Evolutionary conservation across 2,113 vertebrate genomes (phyloP), one percentile per base, ranked within the genome.

Genomic region (Misgurnus mizolepis): DNA sequence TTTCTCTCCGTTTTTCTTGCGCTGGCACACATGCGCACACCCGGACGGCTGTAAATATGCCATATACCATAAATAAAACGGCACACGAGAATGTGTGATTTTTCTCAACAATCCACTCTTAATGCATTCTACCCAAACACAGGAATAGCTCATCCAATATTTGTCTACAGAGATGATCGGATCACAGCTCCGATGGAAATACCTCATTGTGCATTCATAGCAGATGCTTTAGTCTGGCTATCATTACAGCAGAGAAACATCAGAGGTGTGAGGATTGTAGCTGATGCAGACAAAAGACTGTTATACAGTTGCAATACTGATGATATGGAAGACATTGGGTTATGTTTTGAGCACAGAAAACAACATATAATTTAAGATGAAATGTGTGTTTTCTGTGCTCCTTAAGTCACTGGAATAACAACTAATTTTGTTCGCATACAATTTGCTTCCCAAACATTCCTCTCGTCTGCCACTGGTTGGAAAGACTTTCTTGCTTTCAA

Each of bases 221-320:
- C 43, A 61, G 41, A 61, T 41, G 9, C 17, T 60, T 68, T 67
- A 80, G 67, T 80, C 74, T 78, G 69, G 49, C 56, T 74, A 78
- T 70, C 74, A 80, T 78, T 78, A 67, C 70, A 17, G 34, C 5
- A n/a, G 22, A 14, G 65, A 67, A 67, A 85, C 71, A 79, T 76
- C 18, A 58, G 62, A 82, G 75, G 73, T 69, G 71, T 56, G 62
- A 61, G n/a, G 18, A 84, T 80, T 49, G 72, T 47, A 47, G 17
- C 47, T 34, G 27, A 34, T 34, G 27, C 27, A 34, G 27, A 34
- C 27, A 34, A 34, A 34, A 34, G 27, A 34, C 27, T 34, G 27
- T 34, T 34, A 34, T 34, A 34, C 22, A 22, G 22, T 22, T 22
- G 27, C 27, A 34, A 34, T 34, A 22, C 22, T 22, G 27, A 34